Evolutionary conservation across 2,888 invertebrate species (phyloP), one percentile per base, ranked within the genome.

Genomic region (Blastobasis lacticolella): DNA sequence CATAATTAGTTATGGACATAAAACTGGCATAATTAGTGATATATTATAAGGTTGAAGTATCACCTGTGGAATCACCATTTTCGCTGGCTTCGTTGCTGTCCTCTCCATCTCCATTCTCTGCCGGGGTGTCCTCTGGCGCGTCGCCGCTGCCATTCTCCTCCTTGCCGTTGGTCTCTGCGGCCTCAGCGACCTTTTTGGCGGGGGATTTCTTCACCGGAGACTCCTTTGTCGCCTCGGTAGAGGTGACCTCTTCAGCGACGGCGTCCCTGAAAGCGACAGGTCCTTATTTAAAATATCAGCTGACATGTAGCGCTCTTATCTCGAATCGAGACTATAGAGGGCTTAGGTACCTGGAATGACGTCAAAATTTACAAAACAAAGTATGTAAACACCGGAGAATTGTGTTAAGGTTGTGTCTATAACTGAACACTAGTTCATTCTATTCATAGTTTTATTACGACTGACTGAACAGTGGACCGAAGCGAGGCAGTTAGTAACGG

Each of bases 151-250:
- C 85, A 52, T 87, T 87, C 62, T 86, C 81, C 55, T 76, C 81
- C 56, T 85, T 86, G 62, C 89, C 89, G 57, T 89, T 89, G 64
- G 89, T 88, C 61, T 88, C 86, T 36, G 76, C 67, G 6, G 65
- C 75, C 55, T 89, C 89, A 0, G 71, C 75, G 1, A 71, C 80
- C 69, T 91, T 91, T 67, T 89, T 88, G 53, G 79, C 79, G 9
- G 88, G 88, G 23, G 89, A 85, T 63, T 88, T 88, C 69, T 88
- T 89, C 6, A 88, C 84, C 59, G 88, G 88, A 5, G 87, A 88
- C 63, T 88, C 88, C 60, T 88, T 88, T 4, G 67, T 60, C 9
- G 57, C 81, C 58, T 88, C 88, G 37, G 86, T 84, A 9, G 88
- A 88, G 63, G 81, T 75, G n/a, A 87, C 88, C 66, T 87, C 88